A percentile compares a stretch with the other conserved stretches of the same genome.
phyloP scores from a whole-genome alignment of 2,888 invertebrate species.

The Hesperia comma region DNA sequence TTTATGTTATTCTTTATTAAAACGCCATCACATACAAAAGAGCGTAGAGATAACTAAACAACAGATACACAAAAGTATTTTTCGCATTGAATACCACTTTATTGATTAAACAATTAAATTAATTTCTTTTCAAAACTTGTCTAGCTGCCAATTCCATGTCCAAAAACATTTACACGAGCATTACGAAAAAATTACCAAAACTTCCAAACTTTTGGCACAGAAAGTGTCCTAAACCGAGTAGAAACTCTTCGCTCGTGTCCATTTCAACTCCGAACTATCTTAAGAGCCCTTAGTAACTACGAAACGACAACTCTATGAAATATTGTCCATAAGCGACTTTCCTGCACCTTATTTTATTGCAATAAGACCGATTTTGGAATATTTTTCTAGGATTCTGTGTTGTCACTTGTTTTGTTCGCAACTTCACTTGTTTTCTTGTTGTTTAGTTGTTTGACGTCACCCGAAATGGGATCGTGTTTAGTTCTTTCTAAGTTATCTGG shows the following conservation, averaged over 20 bases:
- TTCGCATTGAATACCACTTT: too few species aligned
- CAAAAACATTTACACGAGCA: constrained; percentile 8
- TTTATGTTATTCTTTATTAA: too few species aligned
- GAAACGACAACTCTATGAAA: constrained; percentile 59
- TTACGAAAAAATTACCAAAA: constrained; percentile 18
- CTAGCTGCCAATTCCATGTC: too few species aligned
- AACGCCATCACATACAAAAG: too few species aligned
- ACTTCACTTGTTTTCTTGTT: constrained; percentile 60
- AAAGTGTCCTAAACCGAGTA: constrained; percentile 19
- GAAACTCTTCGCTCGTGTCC: constrained; percentile 38
- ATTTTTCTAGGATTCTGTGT: constrained; percentile 27
- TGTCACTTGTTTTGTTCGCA: constrained; percentile 54
- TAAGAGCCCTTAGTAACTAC: constrained; percentile 49
- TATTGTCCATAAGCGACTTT: constrained; percentile 54
- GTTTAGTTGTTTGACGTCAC: constrained; percentile 58
- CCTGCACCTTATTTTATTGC: constrained; percentile 28
- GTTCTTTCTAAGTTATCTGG: constrained; percentile 34
- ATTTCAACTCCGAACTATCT: constrained; percentile 45
- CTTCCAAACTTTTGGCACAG: constrained; percentile 15
- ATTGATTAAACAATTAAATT: background rate
- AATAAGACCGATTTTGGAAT: constrained; percentile 42
- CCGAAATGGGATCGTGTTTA: constrained; percentile 44
- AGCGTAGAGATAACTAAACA: too few species aligned
- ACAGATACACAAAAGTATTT: too few species aligned
- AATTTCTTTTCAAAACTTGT: background rate